Conservation (phyloP, 2,113 vertebrate species). For the Circaetus cinerascens region DNA sequence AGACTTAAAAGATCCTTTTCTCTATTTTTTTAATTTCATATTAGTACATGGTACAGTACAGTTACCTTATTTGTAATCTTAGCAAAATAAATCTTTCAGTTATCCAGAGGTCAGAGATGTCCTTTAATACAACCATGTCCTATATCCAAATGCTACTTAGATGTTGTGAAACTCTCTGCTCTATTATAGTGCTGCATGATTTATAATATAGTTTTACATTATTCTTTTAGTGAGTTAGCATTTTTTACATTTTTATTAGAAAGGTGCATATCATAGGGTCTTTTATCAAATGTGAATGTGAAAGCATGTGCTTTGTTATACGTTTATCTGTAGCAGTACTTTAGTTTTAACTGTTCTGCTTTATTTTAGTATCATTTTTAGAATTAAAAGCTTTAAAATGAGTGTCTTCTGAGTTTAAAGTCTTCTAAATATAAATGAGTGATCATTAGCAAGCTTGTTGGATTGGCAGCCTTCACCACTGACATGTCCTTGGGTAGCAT, state of each 20-base stretch:
- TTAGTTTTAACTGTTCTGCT: not conserved
- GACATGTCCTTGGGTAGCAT: not conserved
- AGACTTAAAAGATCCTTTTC: not conserved
- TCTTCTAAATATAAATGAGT: not conserved
- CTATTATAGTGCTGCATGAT: not conserved
- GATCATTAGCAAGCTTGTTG: not conserved
- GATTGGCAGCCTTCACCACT: not conserved
- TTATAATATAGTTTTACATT: not conserved
- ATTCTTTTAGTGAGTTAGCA: not conserved
- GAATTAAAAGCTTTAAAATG: not conserved
- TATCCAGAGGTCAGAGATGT: not conserved
- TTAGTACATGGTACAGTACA: not conserved
- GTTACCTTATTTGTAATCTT: not conserved
- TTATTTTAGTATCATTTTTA: not conserved
- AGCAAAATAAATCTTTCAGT: not conserved
- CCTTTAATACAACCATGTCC: not conserved
- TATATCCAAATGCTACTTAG: not conserved
- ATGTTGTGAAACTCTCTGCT: not conserved
- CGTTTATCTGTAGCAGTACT: not conserved
- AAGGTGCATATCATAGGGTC: not conserved
- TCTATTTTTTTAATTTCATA: not conserved
- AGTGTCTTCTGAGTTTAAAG: not conserved
- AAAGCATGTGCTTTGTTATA: not conserved
- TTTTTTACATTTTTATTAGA: not conserved
- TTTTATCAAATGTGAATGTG: not conserved